Evolutionary conservation across 2,797 vertebrate species (phyloP), one percentile per base, ranked within the genome.

Genomic region (Alcedo atthis): DNA sequence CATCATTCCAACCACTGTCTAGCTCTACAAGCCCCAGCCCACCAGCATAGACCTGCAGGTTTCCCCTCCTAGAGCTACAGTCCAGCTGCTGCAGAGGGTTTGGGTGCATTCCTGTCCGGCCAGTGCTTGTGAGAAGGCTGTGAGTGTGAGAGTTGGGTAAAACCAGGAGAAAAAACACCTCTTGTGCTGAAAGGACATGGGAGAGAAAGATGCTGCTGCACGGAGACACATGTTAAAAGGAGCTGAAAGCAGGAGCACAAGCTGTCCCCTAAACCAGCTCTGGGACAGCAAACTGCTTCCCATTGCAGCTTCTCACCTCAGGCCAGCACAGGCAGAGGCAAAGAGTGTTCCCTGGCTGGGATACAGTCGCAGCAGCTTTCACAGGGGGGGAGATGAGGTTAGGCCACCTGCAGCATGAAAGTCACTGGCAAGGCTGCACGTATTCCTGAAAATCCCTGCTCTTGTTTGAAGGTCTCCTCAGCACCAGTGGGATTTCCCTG

Each of bases 401-500:
- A 63, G 40, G 67, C 28, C 25, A 49, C 33, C 59, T 45, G 59
- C 80, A 77, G 51, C 30, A 25, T 15, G 30, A 30, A 73, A 82
- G 63, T 68, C 74, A 73, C 61, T 58, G 64, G 26, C 55, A 70
- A 59, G 48, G 64, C 69, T 85, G 32, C 54, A 77, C 28, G 4
- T 22, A 28, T 22, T 73, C 53, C 83, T 82, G 82, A 53, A 87
- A 82, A 81, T 28, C 82, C 54, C 45, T 67, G 76, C 69, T 77
- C 3, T 59, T 83, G 19, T 75, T 57, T 74, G 42, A 81, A 77
- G 42, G 8, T 77, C 64, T 83, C 33, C 49, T 81, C 37, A 57
- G 37, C 62, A 45, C n/a, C 24, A 15, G 19, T 42, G 57, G 48
- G 55, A 73, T 80, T 93, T 91, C 87, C 51, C 61, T 77, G 30